Percentiles rank a stretch among this genome's conserved stretches.
Conservation (phyloP, 2,113 vertebrate species). For the Cygnus buccinator region DNA sequence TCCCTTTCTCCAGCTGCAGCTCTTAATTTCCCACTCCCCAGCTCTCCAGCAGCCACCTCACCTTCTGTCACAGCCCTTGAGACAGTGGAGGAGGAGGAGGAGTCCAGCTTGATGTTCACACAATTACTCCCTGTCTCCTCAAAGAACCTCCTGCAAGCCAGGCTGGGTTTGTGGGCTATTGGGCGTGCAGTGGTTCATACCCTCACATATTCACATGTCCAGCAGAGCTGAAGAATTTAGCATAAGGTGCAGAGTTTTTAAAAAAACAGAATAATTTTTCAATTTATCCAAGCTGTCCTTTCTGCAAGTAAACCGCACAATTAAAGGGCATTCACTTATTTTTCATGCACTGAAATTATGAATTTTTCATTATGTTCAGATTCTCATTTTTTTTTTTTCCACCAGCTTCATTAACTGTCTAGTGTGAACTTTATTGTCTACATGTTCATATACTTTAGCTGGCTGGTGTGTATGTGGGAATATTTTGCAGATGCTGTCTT, state of each 20-base stretch:
- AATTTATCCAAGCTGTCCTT: conserved; percentile 49
- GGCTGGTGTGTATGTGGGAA: neutral
- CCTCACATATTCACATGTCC: neutral
- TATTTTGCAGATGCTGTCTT: conserved; percentile 32
- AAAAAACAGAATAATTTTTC: conserved; percentile 18
- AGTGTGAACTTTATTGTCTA: conserved; percentile 70
- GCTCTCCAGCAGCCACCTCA: neutral
- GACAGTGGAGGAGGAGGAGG: neutral
- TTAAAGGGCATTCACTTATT: conserved; percentile 73
- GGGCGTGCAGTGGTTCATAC: neutral
- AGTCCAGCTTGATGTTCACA: neutral
- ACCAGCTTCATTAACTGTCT: conserved; percentile 72
- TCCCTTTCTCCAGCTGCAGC: neutral
- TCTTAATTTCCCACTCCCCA: neutral
- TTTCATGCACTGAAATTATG: conserved; percentile 62
- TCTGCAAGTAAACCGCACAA: conserved; percentile 61
- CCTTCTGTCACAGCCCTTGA: neutral
- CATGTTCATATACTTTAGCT: conserved; percentile 56
- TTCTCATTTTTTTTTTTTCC: conserved; percentile 54
- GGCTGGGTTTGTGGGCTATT: neutral
- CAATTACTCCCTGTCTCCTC: neutral
- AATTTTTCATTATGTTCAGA: conserved; percentile 76
- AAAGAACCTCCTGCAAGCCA: neutral
- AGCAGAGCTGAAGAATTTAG: neutral
- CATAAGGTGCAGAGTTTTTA: neutral